Base-by-base conservation (phyloP, 2,797 vertebrate species). In the Xerus rutilus region DNA sequence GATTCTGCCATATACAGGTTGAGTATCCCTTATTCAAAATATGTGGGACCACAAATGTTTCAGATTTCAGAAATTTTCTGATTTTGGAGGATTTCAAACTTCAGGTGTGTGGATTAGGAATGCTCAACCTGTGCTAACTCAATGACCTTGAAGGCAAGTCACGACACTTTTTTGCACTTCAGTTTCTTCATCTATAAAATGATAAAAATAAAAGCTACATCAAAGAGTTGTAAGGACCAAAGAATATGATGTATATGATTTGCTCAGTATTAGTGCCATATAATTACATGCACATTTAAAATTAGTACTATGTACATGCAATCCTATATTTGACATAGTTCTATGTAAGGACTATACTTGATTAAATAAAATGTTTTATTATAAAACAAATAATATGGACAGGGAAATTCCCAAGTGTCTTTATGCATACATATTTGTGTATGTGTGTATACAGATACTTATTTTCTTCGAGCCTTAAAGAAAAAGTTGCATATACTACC, bases 241-340 rank as follows among this genome's bases (percentile, higher is more conserved):
- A 52, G 30, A 18, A 54, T 73, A 87, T 25, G 78, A 78, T 72
- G 23, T 18, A 64, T 52, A 85, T 54, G 32, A 67, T 28, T 35
- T 79, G 49, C n/a, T 86, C 67, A 79, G 30, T 79, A 79, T 57
- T 35, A 89, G 18, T 43, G 4, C 13, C 39, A 72, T 64, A 65
- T 28, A 89, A 72, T 47, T 69, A 85, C 59, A 93, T 79, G 91
- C 28, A 45, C 49, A 67, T 81, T 67, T 59, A 81, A 52, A 87
- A 69, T 69, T 45, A 77, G 47, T 57, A 86, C 25, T 64, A 65
- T 28, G 45, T 64, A 4, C 8, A 93, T 39, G 43, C 39, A 62
- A 35, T 35, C 32, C 32, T 57, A 43, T 84, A 77, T 3, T 57
- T 4, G 47, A 54, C 13, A 54, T 17, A 54, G 15, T 17, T 17